Evolutionary conservation across 2,113 vertebrate species (phyloP), one percentile per base, ranked within the genome.

Genomic region (Chrysochloris asiatica): DNA sequence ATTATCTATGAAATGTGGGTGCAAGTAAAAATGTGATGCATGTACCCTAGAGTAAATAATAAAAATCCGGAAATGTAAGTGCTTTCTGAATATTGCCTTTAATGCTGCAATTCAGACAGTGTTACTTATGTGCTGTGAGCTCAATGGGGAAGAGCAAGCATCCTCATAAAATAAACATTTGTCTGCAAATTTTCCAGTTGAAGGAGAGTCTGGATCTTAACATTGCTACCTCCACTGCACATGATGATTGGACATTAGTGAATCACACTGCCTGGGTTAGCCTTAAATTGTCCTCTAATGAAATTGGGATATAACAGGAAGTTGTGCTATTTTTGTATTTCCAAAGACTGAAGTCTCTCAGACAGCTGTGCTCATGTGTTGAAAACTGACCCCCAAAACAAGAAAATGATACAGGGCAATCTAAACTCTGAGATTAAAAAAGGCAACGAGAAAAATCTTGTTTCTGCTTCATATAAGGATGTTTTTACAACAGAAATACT

Each of bases 331-430:
- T 90, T 96, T 89, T 91, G 6, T 30, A 0, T 91, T 89, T 89
- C 96, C 93, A 92, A 95, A 95, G 91, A 94, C 95, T 88, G 84
- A 88, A 77, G 54, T 83, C 28, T 96, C 87, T 96, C 79, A 89
- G 47, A 89, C 52, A 79, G 43, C 56, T 92, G 38, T 89, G 92
- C 89, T 94, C 91, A 86, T 85, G 86, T 88, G 54, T 90, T 95
- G 95, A 96, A 85, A 96, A 96, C 82, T 96, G 89, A 91, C 96
- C 84, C 92, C 96, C 83, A 77, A 96, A 97, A 95, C 61, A 94
- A 79, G 84, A 96, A 97, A 96, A 97, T 93, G 22, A 96, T 95
- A 95, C 38, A 91, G 71, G 43, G 89, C 41, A 56, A 72, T 92
- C 67, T 88, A 75, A 71, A 69, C 65, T 75, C 36, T 90, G 88